phyloP scores from a whole-genome alignment of 2,888 invertebrate species.

The Brenthis hecate region DNA sequence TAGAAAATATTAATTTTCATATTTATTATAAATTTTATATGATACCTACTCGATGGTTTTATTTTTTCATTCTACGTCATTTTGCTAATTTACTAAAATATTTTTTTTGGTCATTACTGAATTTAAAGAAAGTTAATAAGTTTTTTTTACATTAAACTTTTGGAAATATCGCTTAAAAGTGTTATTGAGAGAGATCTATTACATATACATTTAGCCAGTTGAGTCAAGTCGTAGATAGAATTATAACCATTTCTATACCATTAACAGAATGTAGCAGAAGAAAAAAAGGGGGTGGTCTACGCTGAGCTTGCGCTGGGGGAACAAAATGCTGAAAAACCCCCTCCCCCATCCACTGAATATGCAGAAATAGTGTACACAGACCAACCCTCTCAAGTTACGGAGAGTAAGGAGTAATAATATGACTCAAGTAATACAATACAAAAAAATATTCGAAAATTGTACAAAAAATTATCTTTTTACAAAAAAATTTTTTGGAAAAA shows the following conservation, averaged over 20 bases:
- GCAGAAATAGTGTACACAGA: conserved; percentile 91
- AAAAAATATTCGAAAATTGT: not conserved
- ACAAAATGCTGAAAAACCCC: conserved; percentile 64
- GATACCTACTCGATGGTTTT: too few species aligned
- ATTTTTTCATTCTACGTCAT: too few species aligned
- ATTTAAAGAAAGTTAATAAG: too few species aligned
- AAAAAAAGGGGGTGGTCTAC: conserved; percentile 86
- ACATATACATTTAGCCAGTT: too few species aligned
- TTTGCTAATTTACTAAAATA: too few species aligned
- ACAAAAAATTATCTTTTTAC: not conserved
- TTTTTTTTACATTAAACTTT: too few species aligned
- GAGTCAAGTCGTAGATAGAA: not conserved
- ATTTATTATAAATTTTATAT: too few species aligned
- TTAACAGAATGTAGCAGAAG: conserved; percentile 22
- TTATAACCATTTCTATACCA: not conserved
- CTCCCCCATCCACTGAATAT: conserved; percentile 84
- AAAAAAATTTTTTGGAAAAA: not conserved
- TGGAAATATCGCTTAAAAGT: too few species aligned
- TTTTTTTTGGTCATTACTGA: too few species aligned
- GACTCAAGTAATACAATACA: not conserved
- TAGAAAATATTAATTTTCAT: too few species aligned
- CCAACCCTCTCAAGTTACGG: conserved; percentile 65
- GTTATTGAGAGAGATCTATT: too few species aligned
- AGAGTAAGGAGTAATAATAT: conserved; percentile 59
- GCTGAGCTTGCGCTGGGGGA: conserved; percentile 86